phyloP scores from a whole-genome alignment of 1,140 invertebrate genomes.

The Caerostris darwini region DNA sequence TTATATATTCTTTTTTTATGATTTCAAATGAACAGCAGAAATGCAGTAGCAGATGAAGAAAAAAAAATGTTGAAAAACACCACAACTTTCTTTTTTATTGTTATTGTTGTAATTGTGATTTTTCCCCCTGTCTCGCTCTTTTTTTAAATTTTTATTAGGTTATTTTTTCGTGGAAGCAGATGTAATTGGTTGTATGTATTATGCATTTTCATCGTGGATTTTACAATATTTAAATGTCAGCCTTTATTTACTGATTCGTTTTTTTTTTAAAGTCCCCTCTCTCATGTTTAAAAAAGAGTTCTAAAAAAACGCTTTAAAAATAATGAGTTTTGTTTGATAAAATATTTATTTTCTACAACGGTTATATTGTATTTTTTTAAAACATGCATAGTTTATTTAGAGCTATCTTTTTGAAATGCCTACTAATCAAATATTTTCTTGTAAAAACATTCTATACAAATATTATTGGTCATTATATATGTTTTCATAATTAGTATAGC shows the following conservation, averaged over 20 bases:
- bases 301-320: too few relatives aligned
- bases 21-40: too few relatives aligned
- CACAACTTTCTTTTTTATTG: conserved; percentile 15
- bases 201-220: neutral
- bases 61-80: neutral
- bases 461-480: too few relatives aligned
- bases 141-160: neutral
- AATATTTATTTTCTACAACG: too few relatives aligned
- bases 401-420: too few relatives aligned
- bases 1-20: neutral
- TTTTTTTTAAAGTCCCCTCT: neutral
- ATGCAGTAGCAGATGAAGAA: neutral
- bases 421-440: too few relatives aligned
- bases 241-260: neutral
- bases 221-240: conserved; percentile 7
- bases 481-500: too few relatives aligned
- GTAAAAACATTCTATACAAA: too few relatives aligned
- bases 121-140: neutral
- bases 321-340: too few relatives aligned
- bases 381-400: too few relatives aligned
- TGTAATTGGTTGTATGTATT: conserved; percentile 27
- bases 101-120: neutral
- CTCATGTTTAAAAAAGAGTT: neutral
- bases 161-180: neutral
- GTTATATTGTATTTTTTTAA: too few relatives aligned